Evolutionary conservation across 2,888 invertebrate genomes (phyloP), one percentile per base, ranked within the genome.

Genomic region (Metopia argyrocephala): DNA sequence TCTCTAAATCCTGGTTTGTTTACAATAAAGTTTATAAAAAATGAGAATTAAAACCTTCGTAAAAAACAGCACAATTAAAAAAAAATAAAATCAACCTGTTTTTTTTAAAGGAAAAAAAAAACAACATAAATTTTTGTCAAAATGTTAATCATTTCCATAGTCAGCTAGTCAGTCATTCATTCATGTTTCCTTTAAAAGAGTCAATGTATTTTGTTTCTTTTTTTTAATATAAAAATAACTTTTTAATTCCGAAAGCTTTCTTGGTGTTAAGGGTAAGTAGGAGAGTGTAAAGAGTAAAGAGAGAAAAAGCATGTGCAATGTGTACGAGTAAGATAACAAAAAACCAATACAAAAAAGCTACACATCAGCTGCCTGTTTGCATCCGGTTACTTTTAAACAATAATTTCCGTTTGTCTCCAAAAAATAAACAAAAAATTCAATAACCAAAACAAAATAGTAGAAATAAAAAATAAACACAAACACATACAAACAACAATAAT

Each of bases 351-450:
- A n/a, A n/a, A 48, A n/a, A 50, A 78, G 65, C 50, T 66, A 59
- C 50, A 66, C 20, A 61, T 81, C 81, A 81, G 81, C 81, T 81
- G 81, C 81, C 76, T 66, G 31, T 78, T 75, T 78, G 78, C 81
- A 81, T 81, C 81, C 81, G 81, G 81, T 75, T 69, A 56, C 54
- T 61, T 70, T 81, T 66, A 70, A n/a, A 78, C 66, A 25, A 81
- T 81, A 81, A 81, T 81, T 78, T 81, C 81, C 81, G 81, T 78
- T 80, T 80, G 48, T 56, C 74, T 52, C 46, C 81, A 70, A 74
- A 59, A 64, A 64, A 50, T 59, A 66, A 68, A 31, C 5, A 3
- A 31, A 2, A 31, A 31, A 7, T 31, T 12, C 31, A 12, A 31
- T 48, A 50, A 50, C 9, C 18, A 74, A 52, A 62, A 66, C 28